These are phyloP conservation scores for Phoebastria nigripes DNA, from an alignment of 2,797 vertebrate species.

Conservation along the genomic window DNA sequence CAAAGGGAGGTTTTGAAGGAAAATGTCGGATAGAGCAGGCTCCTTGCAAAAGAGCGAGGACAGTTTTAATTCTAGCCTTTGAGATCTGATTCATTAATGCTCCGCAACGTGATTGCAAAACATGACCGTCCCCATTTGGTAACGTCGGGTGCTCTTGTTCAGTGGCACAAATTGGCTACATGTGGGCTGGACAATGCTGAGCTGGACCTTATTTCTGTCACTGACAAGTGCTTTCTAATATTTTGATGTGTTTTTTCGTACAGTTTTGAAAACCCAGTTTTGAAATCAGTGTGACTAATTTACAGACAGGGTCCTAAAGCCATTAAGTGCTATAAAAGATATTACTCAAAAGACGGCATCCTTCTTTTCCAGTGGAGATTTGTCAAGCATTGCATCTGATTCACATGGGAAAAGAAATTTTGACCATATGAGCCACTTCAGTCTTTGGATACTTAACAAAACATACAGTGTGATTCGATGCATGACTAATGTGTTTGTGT, in stretches of 20 bases:
- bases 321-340: neutral
- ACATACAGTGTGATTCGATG: neutral
- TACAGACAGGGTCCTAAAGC: neutral
- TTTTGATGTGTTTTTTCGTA: neutral
- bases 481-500: constrained; percentile 54
- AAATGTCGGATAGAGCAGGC: neutral
- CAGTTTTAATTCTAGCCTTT: neutral
- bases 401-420: constrained; percentile 43
- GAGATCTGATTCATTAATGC: neutral
- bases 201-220: neutral
- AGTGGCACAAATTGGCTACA: neutral
- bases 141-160: neutral
- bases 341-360: neutral
- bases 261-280: neutral
- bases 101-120: neutral
- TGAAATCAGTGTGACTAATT: neutral
- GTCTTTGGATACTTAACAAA: constrained; percentile 16
- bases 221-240: neutral
- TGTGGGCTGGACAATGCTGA: neutral
- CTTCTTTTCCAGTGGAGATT: neutral
- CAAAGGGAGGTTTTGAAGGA: neutral
- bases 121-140: neutral
- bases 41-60: neutral
- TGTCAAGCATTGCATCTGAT: constrained; percentile 20
- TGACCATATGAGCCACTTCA: constrained; percentile 10